Conservation (phyloP, 2,888 invertebrate genomes). For the Embidobia sp. region DNA sequence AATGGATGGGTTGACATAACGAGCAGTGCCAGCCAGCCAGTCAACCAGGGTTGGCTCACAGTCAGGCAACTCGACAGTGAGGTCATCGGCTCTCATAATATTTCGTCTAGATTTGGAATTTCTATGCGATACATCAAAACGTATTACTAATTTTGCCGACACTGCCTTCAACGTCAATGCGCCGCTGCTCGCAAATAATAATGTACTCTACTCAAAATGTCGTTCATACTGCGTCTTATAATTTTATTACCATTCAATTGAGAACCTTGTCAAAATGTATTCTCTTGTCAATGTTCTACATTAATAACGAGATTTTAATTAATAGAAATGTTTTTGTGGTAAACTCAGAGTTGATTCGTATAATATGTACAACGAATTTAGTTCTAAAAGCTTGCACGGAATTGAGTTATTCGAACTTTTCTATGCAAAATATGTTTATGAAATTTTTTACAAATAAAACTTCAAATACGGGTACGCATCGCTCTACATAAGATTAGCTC, state of each 20-base stretch:
- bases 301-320: conserved; percentile 18
- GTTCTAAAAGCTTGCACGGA: too few relatives aligned
- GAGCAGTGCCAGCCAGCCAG: conserved; percentile 56
- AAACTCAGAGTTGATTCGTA: neutral
- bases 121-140: conserved; percentile 61
- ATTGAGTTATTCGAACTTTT: too few relatives aligned
- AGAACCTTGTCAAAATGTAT: conserved; percentile 27
- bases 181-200: conserved; percentile 33
- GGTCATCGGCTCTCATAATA: conserved; percentile 65
- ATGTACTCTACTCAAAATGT: conserved; percentile 27
- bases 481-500: too few relatives aligned
- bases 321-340: neutral
- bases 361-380: too few relatives aligned
- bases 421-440: too few relatives aligned
- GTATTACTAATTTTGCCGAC: conserved; percentile 48
- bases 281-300: conserved; percentile 12
- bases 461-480: too few relatives aligned
- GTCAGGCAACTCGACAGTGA: conserved; percentile 47
- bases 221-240: conserved; percentile 34
- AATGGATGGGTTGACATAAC: conserved; percentile 66
- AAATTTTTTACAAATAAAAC: too few relatives aligned
- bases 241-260: conserved; percentile 51
- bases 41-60: conserved; percentile 15
- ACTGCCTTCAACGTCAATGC: conserved; percentile 31
- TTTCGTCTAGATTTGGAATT: conserved; percentile 58